Evolutionary conservation across 2,888 invertebrate species (phyloP), one percentile per base, ranked within the genome.

Genomic region (Melieria crassipennis): DNA sequence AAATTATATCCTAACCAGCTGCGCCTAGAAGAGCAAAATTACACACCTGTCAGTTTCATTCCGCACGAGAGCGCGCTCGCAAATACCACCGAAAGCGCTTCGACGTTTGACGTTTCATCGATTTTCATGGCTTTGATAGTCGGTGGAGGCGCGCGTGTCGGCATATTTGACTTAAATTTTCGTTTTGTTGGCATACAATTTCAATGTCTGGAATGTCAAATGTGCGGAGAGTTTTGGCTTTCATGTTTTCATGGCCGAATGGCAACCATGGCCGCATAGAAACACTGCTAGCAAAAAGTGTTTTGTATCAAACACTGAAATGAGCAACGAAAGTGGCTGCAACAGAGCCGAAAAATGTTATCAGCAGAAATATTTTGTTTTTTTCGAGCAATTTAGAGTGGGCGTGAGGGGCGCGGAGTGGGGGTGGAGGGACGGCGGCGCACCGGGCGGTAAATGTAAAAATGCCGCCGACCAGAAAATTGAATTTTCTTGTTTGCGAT

Each of bases 381-480:
- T 3, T 16, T 4, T 4, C 4, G 55, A 11, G n/a, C 16, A 56
- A 56, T 9, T 56, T 30, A 2, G 16, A 6, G 13, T 56, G 30
- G 11, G 9, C 13, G 7, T 56, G 13, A 16, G n/a, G 2, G 30
- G 30, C 7, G 6, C 56, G 5, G 16, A 3, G 4, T 4, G 30
- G 16, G 6, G 56, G 7, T 0, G 5, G 30, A 42, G 11, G 48
- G 30, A 13, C 63, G 42, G 7, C 3, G 42, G 6, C 42, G 46
- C 42, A 47, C 46, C 13, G 42, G 7, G 11, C 42, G 16, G 50
- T 60, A 52, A 60, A 60, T 67, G 13, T 45, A 45, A 11, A 60
- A 67, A 60, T 60, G 43, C 43, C 30, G 67, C 56, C 61, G 63
- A 69, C 63, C 69, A 63, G 69, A 69, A 69, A 69, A 69, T 69